Evolutionary conservation across 2,797 vertebrate species (phyloP), one percentile per base, ranked within the genome.

Genomic region (Rhinogobio ventralis): DNA sequence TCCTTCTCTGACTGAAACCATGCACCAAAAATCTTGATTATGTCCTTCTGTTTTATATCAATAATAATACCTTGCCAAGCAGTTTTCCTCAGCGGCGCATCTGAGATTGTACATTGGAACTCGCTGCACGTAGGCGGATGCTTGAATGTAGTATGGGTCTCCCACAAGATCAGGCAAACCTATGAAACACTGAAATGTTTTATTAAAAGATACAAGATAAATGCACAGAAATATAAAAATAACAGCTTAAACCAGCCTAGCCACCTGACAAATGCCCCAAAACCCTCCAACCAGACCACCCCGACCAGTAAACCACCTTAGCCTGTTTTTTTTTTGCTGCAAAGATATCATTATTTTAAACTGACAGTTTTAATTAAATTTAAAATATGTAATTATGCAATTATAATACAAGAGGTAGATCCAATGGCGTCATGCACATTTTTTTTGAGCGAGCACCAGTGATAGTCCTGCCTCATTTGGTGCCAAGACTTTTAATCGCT

Each of bases 61-160:
- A 11, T 66, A 64, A 5, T 68, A 19, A 83, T 96, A 98, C 98
- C 98, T 99, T 90, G 98, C 97, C 92, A 99, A 92, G 89, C 98
- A 99, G 94, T 99, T 99, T 88, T 99, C 98, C 89, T 99, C 98
- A 0, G 97, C 96, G 5, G 98, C 97, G 90, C 98, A 99, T 89
- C 98, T 95, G 91, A 99, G 93, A 92, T 97, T 99, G 92, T 99
- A 99, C 98, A 99, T 99, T 1, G 98, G 95, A 91, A 95, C 95
- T 91, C 95, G 97, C 91, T 99, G 98, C 86, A 96, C 97, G 7
- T 99, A 99, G 0, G 96, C 96, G 62, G 97, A 97, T 23, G 97
- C 95, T 91, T 99, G 98, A 82, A 99, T 97, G 92, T 98, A 99
- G 92, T 99, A 98, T 0, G 98, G 96, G 90, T 99, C 98, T 57